Base-by-base conservation (phyloP, 2,888 invertebrate species). In the Polyommatus icarus region DNA sequence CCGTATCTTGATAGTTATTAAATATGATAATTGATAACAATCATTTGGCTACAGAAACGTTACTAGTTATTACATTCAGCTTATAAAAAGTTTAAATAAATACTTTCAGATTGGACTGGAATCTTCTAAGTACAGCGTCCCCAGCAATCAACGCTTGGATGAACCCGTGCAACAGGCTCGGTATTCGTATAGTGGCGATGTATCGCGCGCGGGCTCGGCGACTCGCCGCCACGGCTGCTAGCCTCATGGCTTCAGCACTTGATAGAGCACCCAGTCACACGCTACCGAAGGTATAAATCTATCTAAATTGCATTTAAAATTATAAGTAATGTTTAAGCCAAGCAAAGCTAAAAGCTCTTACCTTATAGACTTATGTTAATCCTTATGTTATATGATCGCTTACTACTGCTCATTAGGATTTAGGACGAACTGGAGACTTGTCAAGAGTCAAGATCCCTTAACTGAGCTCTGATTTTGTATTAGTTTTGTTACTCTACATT, bases 141-240 rank as follows among this genome's bases (percentile, higher is more conserved):
- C 99, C 99, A 0, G 98, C 99, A 0, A 99, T 99, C 83, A 98
- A 98, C 86, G 99, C 99, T 1, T 99, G 99, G 99, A 97, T 99
- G 96, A 99, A 98, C 94, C 99, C 99, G 0, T 97, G 97, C 88
- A 98, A 99, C 93, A 95, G 98, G 24, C 95, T 99, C 79, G 97
- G 98, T 76, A 97, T 97, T 80, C 95, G 97, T 82, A 96, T 97
- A 76, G 97, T 98, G 54, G 96, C 97, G 78, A 95, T 98, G 94
- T 95, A 97, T 83, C 95, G 97, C 67, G 96, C 97, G 1, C 95
- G 97, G 91, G 97, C 97, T 80, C 95, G 97, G 75, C 94, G 98
- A 78, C 96, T 97, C 46, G 97, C 98, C 3, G 98, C 98, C 24
- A 97, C 98, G 18, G 97, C 99, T 79, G 99, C 99, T 77, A 98